phyloP scores from a whole-genome alignment of 64 coral and sea anemone species.

The Catalaphyllia jardinei region DNA sequence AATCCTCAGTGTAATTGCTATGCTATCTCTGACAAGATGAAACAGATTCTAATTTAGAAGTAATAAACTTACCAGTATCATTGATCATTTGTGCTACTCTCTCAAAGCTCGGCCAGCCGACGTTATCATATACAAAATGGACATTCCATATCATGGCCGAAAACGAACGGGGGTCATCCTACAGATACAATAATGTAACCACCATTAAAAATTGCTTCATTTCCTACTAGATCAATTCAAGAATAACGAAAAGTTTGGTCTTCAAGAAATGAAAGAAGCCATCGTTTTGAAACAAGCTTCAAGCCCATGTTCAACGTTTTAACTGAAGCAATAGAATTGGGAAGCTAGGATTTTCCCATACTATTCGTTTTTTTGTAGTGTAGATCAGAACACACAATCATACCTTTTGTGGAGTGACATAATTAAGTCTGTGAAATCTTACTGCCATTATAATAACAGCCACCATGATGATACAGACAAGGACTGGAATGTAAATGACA shows the following conservation, averaged over 20 bases:
- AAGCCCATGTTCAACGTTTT: too few relatives aligned
- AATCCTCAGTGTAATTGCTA: too few relatives aligned
- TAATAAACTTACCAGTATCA: constrained; percentile 72
- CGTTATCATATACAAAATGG: constrained; percentile 98
- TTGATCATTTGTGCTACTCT: constrained; percentile 85
- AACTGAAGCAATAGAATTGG: too few relatives aligned
- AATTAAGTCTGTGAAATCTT: constrained; percentile 59
- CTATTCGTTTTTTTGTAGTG: too few relatives aligned
- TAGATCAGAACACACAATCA: not conserved
- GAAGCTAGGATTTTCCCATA: too few relatives aligned
- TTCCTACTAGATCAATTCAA: not conserved
- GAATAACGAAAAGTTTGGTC: not conserved
- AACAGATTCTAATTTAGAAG: not conserved
- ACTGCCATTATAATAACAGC: constrained; percentile 53
- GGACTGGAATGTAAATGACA: constrained; percentile 44
- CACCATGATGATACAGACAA: constrained; percentile 60
- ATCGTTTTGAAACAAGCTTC: too few relatives aligned
- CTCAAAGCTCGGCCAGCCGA: constrained; percentile 93
- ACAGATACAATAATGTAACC: not conserved
- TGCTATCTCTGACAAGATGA: not conserved
- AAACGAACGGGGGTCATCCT: constrained; percentile 75
- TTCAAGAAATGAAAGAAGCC: too few relatives aligned
- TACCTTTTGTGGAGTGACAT: constrained; percentile 71
- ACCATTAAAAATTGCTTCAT: not conserved
- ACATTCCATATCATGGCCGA: constrained; percentile 98